A percentile compares a stretch with the other conserved stretches of the same genome.
Evolutionary conservation across 1,140 invertebrate species (phyloP).

Genomic region (Brachionus rubens): DNA sequence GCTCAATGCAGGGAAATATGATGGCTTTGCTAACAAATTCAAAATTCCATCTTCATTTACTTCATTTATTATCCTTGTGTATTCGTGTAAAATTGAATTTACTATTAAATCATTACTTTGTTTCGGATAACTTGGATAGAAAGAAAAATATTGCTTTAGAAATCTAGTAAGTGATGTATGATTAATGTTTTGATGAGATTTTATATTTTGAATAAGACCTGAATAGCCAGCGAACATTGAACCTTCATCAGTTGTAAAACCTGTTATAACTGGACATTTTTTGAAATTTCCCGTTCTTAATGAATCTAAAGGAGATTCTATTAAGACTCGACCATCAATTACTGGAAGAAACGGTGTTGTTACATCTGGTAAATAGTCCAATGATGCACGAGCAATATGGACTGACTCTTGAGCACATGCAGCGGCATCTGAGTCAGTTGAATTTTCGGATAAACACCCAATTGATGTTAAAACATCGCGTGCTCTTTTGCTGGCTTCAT

Average conservation of each 20-base stretch:
- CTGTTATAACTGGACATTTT: conserved; percentile 86
- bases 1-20: neutral
- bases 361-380: neutral
- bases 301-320: neutral
- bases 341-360: conserved; percentile 3
- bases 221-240: conserved; percentile 31
- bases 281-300: conserved; percentile 76
- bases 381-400: neutral
- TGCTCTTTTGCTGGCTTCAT: neutral
- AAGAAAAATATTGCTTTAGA: conserved; percentile 77
- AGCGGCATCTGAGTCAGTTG: neutral
- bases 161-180: conserved; percentile 49
- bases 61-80: neutral
- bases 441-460: neutral
- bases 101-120: neutral
- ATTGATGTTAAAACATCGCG: neutral
- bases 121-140: conserved; percentile 55
- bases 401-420: conserved; percentile 3
- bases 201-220: conserved; percentile 52
- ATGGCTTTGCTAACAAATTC: neutral
- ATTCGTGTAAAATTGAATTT: conserved; percentile 65
- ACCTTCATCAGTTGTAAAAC: conserved; percentile 87
- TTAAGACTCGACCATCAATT: conserved; percentile 16
- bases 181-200: conserved; percentile 49
- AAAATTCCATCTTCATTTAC: conserved; percentile 8